A percentile compares a stretch with the other conserved stretches of the same genome.
Conservation (phyloP, 2,888 invertebrate species). For the Gryllus longicercus region DNA sequence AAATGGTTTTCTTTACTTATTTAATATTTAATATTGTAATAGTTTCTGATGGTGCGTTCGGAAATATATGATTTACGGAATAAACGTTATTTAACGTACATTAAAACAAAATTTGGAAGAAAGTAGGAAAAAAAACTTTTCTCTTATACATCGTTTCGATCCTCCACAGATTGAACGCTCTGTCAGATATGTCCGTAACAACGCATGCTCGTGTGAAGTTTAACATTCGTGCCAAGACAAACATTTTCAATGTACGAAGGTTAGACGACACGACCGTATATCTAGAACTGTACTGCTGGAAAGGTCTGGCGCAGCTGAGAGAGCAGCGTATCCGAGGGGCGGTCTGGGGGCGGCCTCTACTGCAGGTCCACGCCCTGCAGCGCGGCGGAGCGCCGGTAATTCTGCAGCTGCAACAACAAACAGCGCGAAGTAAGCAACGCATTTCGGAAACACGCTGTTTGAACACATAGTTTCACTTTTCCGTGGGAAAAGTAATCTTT, state of each 20-base stretch:
- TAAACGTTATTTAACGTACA: too few relatives aligned
- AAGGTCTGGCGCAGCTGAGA: background rate
- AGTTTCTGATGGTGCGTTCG: too few relatives aligned
- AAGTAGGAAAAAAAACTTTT: too few relatives aligned
- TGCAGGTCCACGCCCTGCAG: background rate
- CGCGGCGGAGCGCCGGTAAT: slow-evolving; percentile 39
- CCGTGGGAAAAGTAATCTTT: too few relatives aligned
- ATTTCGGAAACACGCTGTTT: too few relatives aligned
- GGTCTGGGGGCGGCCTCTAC: background rate
- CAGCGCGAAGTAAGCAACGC: background rate
- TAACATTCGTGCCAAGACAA: background rate
- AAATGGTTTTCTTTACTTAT: too few relatives aligned
- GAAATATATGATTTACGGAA: too few relatives aligned
- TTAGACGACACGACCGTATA: background rate
- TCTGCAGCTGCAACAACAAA: slow-evolving; percentile 40
- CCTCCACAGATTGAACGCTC: too few relatives aligned
- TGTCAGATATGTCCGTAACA: background rate
- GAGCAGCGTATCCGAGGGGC: background rate
- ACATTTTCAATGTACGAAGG: background rate
- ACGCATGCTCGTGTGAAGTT: background rate
- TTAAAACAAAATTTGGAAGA: too few relatives aligned
- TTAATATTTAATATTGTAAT: too few relatives aligned
- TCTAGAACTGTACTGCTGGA: background rate
- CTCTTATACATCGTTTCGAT: too few relatives aligned
- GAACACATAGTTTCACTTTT: too few relatives aligned